Base-by-base conservation (phyloP, 2,888 invertebrate genomes). In the Diaphora mendica region DNA sequence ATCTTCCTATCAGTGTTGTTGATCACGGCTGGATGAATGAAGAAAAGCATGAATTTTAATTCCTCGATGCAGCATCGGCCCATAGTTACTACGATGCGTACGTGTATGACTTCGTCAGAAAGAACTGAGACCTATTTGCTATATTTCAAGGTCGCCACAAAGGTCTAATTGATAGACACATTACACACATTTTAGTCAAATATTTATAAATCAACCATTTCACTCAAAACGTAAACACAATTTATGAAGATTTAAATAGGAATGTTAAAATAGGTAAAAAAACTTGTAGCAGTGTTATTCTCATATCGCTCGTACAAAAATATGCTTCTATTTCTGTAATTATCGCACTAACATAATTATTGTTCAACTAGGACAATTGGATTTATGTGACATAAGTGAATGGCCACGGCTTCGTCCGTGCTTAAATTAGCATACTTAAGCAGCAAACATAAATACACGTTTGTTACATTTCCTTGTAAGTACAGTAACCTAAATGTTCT, bases 301-400 rank as follows among this genome's bases (percentile, higher is more conserved):
- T 17, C 62, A 44, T 44, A 44, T 44, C 30, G 20, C 2, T 67
- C 30, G 11, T 33, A 48, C 20, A 67, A 30, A 67, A 48, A 48
- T 66, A 48, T 20, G 30, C 11, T 67, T 48, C 48, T 48, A 33
- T 33, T 33, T 33, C 67, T n/a, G 51, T 68, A 39, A 68, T 55
- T 35, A 68, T 68, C 55, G 55, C 51, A 69, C n/a, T 59, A 59
- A 42, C 55, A 70, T 70, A 51, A 75, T 81, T 78, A n/a, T 3
- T 78, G 75, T 78, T 55, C 65, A 81, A 83, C 75, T 85, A 67
- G 78, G 71, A 73, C 80, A 76, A 65, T 74, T 66, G 48, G 74
- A 79, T 85, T 83, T 82, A 80, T 82, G 78, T 77, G 81, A 82
- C 79, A 80, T 77, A 73, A 77, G 72, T 75, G 66, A 74, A 69